A percentile compares a stretch with the other conserved stretches of the same genome.
phyloP scores from a whole-genome alignment of 1,140 invertebrate species.

The Armadillidium nasatum region DNA sequence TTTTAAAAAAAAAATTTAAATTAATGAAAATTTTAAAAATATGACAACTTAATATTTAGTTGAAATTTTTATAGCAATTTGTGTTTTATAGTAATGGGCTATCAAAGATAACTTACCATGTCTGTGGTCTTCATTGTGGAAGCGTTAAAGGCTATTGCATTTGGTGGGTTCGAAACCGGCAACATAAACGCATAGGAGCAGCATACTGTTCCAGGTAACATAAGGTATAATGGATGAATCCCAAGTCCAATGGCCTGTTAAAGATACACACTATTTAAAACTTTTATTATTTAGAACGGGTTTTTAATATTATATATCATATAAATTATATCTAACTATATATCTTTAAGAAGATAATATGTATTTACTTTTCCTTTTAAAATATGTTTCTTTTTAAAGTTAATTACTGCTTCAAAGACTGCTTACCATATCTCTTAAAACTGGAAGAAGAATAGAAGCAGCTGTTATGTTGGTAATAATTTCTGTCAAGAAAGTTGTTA shows the following conservation, averaged over 20 bases:
- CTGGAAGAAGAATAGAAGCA: constrained; percentile 73
- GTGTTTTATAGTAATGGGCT: too few relatives aligned
- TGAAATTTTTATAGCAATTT: too few relatives aligned
- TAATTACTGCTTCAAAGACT: not conserved
- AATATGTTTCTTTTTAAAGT: too few relatives aligned
- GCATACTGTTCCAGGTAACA: not conserved
- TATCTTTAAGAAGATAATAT: too few relatives aligned
- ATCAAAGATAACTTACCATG: too few relatives aligned
- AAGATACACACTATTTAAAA: too few relatives aligned
- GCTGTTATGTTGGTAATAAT: constrained; percentile 77
- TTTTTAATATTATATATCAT: too few relatives aligned
- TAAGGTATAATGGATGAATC: constrained; percentile 20
- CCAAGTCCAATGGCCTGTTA: constrained; percentile 10
- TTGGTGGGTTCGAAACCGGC: constrained; percentile 57
- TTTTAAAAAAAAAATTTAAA: not conserved
- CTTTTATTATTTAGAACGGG: too few relatives aligned
- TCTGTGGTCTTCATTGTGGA: constrained; percentile 48
- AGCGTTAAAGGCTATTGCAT: constrained; percentile 54
- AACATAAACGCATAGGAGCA: constrained; percentile 43
- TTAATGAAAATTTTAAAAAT: constrained; percentile 44
- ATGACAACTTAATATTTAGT: not conserved
- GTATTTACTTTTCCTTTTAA: too few relatives aligned
- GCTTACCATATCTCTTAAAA: constrained; percentile 68
- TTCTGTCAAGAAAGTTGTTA: constrained; percentile 63
- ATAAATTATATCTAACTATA: too few relatives aligned